Base-by-base conservation (phyloP, 2,888 invertebrate genomes). In the Ormyrus labotus region DNA sequence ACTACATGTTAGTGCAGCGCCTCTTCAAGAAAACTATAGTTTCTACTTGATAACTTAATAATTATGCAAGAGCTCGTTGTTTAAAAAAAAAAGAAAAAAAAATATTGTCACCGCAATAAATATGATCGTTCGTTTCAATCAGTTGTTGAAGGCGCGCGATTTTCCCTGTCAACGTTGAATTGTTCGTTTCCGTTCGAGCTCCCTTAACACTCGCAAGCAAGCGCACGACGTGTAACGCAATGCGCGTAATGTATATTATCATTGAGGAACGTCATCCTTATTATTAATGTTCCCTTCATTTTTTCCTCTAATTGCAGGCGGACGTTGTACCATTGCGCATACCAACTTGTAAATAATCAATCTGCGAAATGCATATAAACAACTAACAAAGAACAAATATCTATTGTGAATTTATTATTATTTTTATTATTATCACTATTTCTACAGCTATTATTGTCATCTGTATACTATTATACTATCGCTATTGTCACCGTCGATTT, bases 341-440 rank as follows among this genome's bases (percentile, higher is more conserved):
- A 50, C 47, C 48, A 57, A 13, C 9, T 34, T 71, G 71, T 71
- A 71, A 60, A 71, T 71, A 71, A 60, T 60, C 8, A 64, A 64
- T 19, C n/a, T 57, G 61, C 11, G 47, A 34, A 2, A 34, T 34
- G 34, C 34, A 71, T 60, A 48, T 51, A 71, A 13, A 58, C 8
- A 11, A 48, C 69, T 57, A 57, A 60, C 55, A 47, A 69, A 57
- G 60, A 60, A 60, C 71, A 71, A 60, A 60, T 60, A 61, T 61
- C 50, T 11, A 71, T 71, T 60, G 51, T 45, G 71, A 71, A 71
- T 60, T 51, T 48, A 58, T 70, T 50, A 60, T 50, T 69, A 69
- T 69, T 68, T 19, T 68, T 68, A 68, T 68, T 64, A 68, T 45
- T 68, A 55, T 55, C 55, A 57, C 13, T 34, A 34, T 34, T 34